A percentile compares a stretch with the other conserved stretches of the same genome.
Conservation (phyloP, 2,888 invertebrate genomes). For the Thera britannica region DNA sequence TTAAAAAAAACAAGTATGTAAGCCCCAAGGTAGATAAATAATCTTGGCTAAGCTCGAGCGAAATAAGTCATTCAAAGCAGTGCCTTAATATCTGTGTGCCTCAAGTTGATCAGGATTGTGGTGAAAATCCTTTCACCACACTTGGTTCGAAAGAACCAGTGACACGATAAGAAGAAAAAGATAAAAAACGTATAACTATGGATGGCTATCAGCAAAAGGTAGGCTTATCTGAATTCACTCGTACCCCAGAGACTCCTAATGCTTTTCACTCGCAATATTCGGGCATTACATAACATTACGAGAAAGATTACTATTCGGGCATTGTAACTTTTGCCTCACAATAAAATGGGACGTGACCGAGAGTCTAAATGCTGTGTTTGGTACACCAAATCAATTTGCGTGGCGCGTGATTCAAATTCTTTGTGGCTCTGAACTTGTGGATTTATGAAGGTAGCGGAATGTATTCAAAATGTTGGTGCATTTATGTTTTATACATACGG, state of each 20-base stretch:
- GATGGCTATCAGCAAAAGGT: constrained; percentile 28
- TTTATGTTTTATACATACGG: constrained; percentile 12
- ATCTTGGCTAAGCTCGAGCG: constrained; percentile 17
- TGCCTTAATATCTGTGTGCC: no score
- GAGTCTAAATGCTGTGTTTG: constrained; percentile 70
- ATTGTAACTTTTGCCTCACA: constrained; percentile 78
- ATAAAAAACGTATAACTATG: background rate
- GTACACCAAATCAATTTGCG: constrained; percentile 74
- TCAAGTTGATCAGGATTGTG: no score
- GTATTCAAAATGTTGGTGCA: constrained; percentile 35
- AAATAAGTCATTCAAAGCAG: background rate
- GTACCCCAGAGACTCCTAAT: constrained; percentile 35
- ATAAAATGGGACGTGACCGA: constrained; percentile 75
- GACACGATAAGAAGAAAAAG: no score
- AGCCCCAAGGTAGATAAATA: no score
- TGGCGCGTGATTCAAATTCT: constrained; percentile 68
- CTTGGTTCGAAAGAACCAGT: no score
- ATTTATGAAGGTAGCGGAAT: constrained; percentile 41
- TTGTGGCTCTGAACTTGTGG: constrained; percentile 39
- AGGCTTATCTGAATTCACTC: constrained; percentile 35
- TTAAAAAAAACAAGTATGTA: constrained; percentile 1
- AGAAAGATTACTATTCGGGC: constrained; percentile 61
- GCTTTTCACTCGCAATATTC: constrained; percentile 54
- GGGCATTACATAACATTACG: constrained; percentile 67
- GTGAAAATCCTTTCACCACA: no score